Evolutionary conservation across 2,113 vertebrate species (phyloP).

Genomic region (Calyptomena viridis): DNA sequence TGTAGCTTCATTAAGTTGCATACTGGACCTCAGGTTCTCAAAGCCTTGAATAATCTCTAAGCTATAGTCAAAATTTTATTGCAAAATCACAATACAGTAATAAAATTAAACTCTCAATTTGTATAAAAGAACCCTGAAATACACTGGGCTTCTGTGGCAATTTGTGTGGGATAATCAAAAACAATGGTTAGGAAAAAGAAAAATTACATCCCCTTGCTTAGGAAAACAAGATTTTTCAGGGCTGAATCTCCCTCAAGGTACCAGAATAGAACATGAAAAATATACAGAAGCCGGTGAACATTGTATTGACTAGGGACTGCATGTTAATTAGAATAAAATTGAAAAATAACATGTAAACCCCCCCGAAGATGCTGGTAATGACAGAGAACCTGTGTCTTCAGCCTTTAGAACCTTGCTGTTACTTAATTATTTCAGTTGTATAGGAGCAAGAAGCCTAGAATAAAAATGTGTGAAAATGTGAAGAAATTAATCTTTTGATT

Average conservation of each 20-base stretch:
- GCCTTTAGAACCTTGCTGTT: background rate
- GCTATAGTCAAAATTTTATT: background rate
- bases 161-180: background rate
- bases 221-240: background rate
- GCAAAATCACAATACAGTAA: background rate
- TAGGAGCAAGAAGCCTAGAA: background rate
- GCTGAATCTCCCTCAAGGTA: background rate
- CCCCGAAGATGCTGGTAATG: background rate
- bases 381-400: background rate
- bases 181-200: background rate
- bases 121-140: background rate
- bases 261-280: background rate
- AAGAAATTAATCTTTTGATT: background rate
- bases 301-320: background rate
- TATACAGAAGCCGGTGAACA: background rate
- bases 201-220: background rate
- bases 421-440: background rate
- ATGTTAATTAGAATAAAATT: background rate
- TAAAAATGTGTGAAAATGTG: background rate
- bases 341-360: background rate
- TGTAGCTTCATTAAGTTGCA: background rate
- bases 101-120: background rate
- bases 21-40: background rate
- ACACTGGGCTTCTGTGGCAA: background rate
- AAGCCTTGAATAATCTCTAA: background rate